A percentile compares a stretch with the other conserved stretches of the same genome.
These are phyloP conservation scores for Heliornis fulica DNA, from an alignment of 2,113 vertebrate species.

Conservation along the genomic window DNA sequence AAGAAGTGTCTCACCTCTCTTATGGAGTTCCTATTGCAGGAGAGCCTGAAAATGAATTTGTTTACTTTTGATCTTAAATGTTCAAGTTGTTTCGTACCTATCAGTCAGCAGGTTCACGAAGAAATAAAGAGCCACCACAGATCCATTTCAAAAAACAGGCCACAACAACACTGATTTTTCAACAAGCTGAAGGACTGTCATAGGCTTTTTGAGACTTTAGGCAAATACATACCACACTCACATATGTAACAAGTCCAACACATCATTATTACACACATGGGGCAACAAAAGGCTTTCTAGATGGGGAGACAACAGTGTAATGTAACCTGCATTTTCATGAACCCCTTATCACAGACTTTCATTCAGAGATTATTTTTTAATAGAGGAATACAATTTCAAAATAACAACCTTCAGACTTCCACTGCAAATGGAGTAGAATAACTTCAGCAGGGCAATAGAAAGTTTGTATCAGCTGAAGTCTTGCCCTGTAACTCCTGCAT, in stretches of 20 bases:
- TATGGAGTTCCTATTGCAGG: not conserved
- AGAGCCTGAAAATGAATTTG: not conserved
- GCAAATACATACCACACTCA: not conserved
- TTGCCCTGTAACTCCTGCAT: not conserved
- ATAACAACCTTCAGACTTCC: not conserved
- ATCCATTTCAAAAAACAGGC: not conserved
- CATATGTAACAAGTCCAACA: rapidly evolving
- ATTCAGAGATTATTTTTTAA: not conserved
- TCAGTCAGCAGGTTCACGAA: not conserved
- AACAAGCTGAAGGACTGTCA: not conserved
- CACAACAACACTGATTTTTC: not conserved
- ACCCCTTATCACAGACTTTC: not conserved
- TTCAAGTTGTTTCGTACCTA: not conserved
- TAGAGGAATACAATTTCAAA: not conserved
- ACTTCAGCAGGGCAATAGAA: not conserved
- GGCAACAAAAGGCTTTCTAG: not conserved
- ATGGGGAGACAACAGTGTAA: not conserved
- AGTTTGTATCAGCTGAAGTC: not conserved
- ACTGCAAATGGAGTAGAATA: not conserved
- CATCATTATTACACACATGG: rapidly evolving
- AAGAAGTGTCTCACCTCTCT: not conserved
- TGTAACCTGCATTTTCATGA: not conserved
- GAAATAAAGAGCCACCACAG: not conserved
- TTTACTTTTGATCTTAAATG: not conserved
- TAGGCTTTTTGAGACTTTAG: not conserved